Conservation (phyloP, 2,797 vertebrate species). For the Peromyscus nudipes region DNA sequence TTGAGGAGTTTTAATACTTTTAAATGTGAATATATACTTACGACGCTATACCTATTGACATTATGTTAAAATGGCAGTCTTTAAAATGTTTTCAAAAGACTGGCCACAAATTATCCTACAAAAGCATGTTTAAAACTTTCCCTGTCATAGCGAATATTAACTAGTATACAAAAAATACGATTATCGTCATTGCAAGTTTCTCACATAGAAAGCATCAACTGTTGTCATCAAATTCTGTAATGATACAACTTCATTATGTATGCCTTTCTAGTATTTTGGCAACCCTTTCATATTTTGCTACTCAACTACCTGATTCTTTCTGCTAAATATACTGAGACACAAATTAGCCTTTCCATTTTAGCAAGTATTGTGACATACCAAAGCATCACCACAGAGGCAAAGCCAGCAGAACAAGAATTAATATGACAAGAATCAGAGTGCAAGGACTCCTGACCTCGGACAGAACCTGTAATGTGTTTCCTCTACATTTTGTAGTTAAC, state of each 20-base stretch:
- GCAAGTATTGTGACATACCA: not conserved
- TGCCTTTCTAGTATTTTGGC: not conserved
- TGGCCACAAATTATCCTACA: constrained; percentile 32
- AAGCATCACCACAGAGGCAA: not conserved
- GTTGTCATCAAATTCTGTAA: not conserved
- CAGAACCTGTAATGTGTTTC: not conserved
- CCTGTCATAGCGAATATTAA: not conserved
- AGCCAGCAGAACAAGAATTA: not conserved
- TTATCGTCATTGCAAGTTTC: not conserved
- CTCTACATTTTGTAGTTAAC: not conserved
- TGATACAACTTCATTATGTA: not conserved
- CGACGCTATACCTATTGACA: not conserved
- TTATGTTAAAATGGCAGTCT: not conserved
- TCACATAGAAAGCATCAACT: not conserved
- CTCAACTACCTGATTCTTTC: not conserved
- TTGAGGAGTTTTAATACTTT: constrained; percentile 58
- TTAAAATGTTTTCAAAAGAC: constrained; percentile 33
- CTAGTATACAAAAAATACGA: constrained; percentile 26
- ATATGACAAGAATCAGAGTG: not conserved
- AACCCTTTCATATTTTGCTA: not conserved
- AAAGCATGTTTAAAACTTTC: constrained; percentile 38
- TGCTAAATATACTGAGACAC: not conserved
- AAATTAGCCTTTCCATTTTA: constrained; percentile 32
- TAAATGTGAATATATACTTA: not conserved
- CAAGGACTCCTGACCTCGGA: not conserved